These are phyloP conservation scores for Palaemon carinicauda DNA, from an alignment of 1,140 invertebrate species.

Conservation along the genomic window DNA sequence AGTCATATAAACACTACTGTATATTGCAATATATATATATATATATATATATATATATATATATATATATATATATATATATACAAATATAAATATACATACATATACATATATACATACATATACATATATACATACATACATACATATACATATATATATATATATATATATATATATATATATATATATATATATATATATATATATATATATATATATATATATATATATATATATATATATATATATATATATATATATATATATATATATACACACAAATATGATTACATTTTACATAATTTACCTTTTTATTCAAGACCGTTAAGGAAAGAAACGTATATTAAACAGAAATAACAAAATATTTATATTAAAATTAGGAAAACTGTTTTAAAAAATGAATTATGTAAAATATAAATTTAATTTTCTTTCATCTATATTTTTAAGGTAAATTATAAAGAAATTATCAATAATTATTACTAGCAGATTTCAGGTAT, in stretches of 20 bases:
- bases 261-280: background rate
- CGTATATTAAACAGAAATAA: too few relatives aligned
- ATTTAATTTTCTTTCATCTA: too few relatives aligned
- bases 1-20: background rate
- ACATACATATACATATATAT: slow-evolving; percentile 9
- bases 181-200: background rate
- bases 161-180: background rate
- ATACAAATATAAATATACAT: too few relatives aligned
- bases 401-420: too few relatives aligned
- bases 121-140: slow-evolving; percentile 8
- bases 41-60: slow-evolving; percentile 20
- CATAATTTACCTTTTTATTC: too few relatives aligned
- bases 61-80: slow-evolving; percentile 20
- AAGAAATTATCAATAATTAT: too few relatives aligned
- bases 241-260: background rate
- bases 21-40: background rate
- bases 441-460: too few relatives aligned
- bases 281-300: background rate
- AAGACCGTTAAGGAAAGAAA: too few relatives aligned
- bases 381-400: too few relatives aligned
- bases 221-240: slow-evolving; percentile 5
- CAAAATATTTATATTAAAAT: too few relatives aligned
- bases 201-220: background rate
- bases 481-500: too few relatives aligned
- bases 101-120: slow-evolving; percentile 9